Conservation (phyloP, 2,797 vertebrate species). For the Scarus forsteni region DNA sequence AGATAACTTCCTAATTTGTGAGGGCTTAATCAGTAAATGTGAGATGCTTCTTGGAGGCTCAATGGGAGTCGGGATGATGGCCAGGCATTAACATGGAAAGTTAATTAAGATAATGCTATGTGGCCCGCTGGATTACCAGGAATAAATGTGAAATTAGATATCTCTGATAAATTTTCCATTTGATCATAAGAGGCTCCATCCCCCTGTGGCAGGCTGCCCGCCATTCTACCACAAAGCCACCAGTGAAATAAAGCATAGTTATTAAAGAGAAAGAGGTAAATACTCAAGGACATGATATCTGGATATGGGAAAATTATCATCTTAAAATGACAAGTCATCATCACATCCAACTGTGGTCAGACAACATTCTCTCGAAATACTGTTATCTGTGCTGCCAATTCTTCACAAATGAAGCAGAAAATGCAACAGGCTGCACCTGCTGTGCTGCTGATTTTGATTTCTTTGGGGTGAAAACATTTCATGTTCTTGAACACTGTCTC, state of each 20-base stretch:
- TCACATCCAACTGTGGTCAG: background rate
- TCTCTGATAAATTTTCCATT: slow-evolving; percentile 43
- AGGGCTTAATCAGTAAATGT: slow-evolving; percentile 17
- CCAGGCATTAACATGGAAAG: slow-evolving; percentile 48
- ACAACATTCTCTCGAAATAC: background rate
- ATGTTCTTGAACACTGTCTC: background rate
- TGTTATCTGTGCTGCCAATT: background rate
- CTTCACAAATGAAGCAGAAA: background rate
- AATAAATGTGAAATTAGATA: slow-evolving; percentile 46
- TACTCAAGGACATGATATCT: background rate
- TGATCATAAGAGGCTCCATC: slow-evolving; percentile 21
- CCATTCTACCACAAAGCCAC: too few relatives aligned
- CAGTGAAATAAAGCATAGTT: background rate
- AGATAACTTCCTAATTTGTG: slow-evolving; percentile 27
- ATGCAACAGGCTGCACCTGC: background rate
- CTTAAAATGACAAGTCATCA: background rate
- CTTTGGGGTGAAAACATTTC: background rate
- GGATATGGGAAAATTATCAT: background rate
- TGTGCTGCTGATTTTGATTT: slow-evolving; percentile 1
- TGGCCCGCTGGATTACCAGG: slow-evolving; percentile 20
- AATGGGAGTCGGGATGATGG: slow-evolving; percentile 32
- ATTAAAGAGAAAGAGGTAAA: background rate
- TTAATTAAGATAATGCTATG: slow-evolving; percentile 64
- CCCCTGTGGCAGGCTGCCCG: slow-evolving; percentile 8
- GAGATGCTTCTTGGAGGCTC: slow-evolving; percentile 25